A percentile compares a stretch with the other conserved stretches of the same genome.
Evolutionary conservation across 2,797 vertebrate genomes (phyloP).

Genomic region (Liasis olivaceus): DNA sequence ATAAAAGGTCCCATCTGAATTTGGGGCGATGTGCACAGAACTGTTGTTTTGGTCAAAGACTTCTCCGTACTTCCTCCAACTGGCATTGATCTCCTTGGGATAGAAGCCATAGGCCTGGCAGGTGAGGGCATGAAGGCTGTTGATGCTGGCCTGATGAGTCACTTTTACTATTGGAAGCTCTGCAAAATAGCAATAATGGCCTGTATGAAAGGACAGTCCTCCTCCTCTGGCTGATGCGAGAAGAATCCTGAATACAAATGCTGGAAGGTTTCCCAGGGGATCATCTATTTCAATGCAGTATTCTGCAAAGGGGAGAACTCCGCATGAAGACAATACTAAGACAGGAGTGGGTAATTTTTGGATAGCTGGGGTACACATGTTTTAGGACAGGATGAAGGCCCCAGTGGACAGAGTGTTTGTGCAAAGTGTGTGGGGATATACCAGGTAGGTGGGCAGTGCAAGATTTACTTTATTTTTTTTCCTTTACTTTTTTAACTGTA

Average conservation of each 20-base stretch:
- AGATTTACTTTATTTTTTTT: no score
- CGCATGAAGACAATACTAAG: no score
- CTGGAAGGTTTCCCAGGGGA: neutral
- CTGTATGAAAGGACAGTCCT: neutral
- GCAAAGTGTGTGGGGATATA: no score
- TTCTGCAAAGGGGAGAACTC: no score
- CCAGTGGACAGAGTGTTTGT: no score
- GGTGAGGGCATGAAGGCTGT: neutral
- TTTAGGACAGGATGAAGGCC: no score
- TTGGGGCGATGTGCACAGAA: neutral
- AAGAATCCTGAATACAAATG: neutral
- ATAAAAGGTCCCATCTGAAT: neutral
- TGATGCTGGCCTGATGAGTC: neutral
- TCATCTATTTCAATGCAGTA: neutral
- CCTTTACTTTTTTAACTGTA: no score
- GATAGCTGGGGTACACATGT: no score
- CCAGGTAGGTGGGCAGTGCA: no score
- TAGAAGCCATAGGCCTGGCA: neutral
- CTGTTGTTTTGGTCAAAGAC: neutral
- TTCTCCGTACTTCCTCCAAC: neutral
- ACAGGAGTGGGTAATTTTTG: no score
- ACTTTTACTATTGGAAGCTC: neutral
- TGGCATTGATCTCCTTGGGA: neutral
- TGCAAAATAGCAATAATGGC: neutral
- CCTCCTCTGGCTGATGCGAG: neutral